phyloP scores from a whole-genome alignment of 2,113 vertebrate genomes.

The Otolemur garnettii region DNA sequence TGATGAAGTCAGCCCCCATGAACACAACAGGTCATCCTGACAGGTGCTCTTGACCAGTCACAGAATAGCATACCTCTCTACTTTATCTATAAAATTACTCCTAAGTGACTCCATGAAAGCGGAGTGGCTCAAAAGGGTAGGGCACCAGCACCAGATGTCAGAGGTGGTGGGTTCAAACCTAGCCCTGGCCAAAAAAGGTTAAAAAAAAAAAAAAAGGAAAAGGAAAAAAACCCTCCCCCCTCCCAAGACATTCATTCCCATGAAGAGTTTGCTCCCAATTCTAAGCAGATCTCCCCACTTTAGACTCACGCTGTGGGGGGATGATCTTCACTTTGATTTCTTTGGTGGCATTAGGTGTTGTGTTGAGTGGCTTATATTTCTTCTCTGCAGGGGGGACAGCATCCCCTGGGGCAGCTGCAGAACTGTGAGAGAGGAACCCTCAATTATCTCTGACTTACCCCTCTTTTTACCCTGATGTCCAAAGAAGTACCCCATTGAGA shows the following conservation, averaged over 20 bases:
- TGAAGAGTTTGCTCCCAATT: not conserved
- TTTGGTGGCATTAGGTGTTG: slow-evolving; percentile 93
- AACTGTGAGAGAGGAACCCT: slow-evolving; percentile 63
- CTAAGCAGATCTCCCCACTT: not conserved
- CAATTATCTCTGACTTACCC: not conserved
- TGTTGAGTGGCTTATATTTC: slow-evolving; percentile 98
- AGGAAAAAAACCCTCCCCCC: no score
- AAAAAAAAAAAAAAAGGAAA: not conserved
- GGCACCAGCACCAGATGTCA: no score
- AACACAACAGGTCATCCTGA: not conserved
- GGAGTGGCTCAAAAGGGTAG: not conserved
- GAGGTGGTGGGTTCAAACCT: no score
- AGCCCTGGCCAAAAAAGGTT: no score
- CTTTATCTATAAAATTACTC: not conserved
- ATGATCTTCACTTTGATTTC: slow-evolving; percentile 99
- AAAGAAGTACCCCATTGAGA: not conserved
- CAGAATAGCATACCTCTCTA: not conserved
- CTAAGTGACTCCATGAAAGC: not conserved
- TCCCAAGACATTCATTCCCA: not conserved
- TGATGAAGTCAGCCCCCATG: not conserved
- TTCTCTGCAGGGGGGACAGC: slow-evolving; percentile 92
- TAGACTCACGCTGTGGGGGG: slow-evolving; percentile 94
- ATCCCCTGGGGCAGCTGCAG: slow-evolving; percentile 77
- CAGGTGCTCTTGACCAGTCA: not conserved
- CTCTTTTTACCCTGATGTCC: not conserved